Base-by-base conservation (phyloP, 2,113 vertebrate species). In the Sceloporus tristichus region DNA sequence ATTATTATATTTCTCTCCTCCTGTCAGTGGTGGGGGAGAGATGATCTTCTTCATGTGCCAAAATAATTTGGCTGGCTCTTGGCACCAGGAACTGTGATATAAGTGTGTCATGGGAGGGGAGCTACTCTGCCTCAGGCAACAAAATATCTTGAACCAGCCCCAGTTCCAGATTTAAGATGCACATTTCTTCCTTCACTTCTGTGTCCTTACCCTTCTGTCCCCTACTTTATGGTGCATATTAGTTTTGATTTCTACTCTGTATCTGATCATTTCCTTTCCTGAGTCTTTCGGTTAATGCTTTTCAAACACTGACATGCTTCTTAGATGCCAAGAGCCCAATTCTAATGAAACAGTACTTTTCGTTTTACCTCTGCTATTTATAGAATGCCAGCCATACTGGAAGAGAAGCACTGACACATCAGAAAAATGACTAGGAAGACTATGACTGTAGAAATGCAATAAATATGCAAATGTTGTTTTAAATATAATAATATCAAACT, bases 391-490 rank as follows among this genome's bases (percentile, higher is more conserved):
- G 75, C 85, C 92, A 86, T 89, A 54, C 79, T 71, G 62, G 62
- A 66, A 65, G 65, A 68, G 78, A 13, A 82, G 79, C 75, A 83
- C 87, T 89, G 81, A 90, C 85, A 88, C 0, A 18, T 48, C 77
- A 74, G n/a, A 89, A 88, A 93, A 92, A 92, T 76, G 89, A 92
- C 86, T 75, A 59, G 53, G 74, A 54, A 90, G 40, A 84, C 84
- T 86, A 88, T 85, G 84, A 89, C 75, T 90, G 77, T 62, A 68
- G 62, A 75, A 86, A 90, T n/a, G 18, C n/a, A 91, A 91, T 86
- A 70, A 74, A 66, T 79, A 88, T 90, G 54, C 81, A 91, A 86
- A 89, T 87, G 86, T 71, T 90, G 83, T 77, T 91, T 91, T 86
- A 92, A 42, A 90, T 18, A 4, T 87, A 85, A 40, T 66, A 89